These are phyloP conservation scores for Nipponacmea schrenckii DNA, from an alignment of 2,888 invertebrate genomes.

Conservation along the genomic window DNA sequence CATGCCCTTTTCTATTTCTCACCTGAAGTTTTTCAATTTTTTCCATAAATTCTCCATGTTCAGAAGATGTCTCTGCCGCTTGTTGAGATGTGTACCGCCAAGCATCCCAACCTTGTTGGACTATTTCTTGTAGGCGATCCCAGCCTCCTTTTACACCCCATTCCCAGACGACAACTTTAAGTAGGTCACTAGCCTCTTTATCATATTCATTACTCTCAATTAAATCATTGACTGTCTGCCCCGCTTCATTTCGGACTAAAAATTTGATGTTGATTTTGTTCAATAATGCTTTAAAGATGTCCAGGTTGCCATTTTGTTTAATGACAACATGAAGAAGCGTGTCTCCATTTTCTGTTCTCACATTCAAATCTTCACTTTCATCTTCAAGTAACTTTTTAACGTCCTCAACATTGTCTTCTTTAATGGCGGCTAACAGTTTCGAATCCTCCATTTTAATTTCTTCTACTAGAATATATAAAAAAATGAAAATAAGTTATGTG, in stretches of 20 bases:
- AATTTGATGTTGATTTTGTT: constrained; percentile 36
- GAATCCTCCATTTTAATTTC: constrained; percentile 26
- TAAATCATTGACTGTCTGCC: constrained; percentile 44
- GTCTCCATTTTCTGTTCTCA: constrained; percentile 35
- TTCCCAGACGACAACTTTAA: constrained; percentile 30
- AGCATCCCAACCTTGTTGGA: constrained; percentile 41
- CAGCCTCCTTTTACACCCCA: constrained; percentile 8
- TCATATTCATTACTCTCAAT: constrained; percentile 30
- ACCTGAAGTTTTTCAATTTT: constrained; percentile 38
- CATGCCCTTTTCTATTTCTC: neutral
- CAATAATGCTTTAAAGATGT: constrained; percentile 42
- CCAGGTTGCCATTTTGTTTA: constrained; percentile 31
- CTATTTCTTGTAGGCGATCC: constrained; percentile 33
- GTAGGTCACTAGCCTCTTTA: constrained; percentile 31
- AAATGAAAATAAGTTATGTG: too few species aligned
- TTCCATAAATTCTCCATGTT: constrained; percentile 30
- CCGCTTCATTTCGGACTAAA: constrained; percentile 34
- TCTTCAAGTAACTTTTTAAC: constrained; percentile 33
- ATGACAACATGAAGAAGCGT: constrained; percentile 42
- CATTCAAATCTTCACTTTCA: constrained; percentile 26
- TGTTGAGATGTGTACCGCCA: constrained; percentile 30
- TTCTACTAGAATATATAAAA: constrained; percentile 10
- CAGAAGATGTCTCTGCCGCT: constrained; percentile 31
- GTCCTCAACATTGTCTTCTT: constrained; percentile 34
- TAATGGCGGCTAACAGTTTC: constrained; percentile 39